A percentile compares a stretch with the other conserved stretches of the same genome.
Evolutionary conservation across 2,113 vertebrate species (phyloP).

Genomic region (Hippocampus barbouri): DNA sequence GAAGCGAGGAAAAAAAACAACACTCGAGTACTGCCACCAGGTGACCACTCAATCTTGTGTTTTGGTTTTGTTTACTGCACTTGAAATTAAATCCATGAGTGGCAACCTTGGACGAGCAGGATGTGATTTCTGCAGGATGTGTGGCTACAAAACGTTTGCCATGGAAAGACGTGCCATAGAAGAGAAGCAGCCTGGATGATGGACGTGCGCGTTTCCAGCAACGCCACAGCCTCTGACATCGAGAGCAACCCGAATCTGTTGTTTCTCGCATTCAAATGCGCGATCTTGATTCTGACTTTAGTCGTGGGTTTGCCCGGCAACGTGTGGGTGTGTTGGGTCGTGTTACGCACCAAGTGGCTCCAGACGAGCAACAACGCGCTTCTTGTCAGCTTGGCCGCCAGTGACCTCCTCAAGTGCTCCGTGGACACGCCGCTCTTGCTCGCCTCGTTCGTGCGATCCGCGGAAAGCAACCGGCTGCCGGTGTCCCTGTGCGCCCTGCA

Average conservation of each 20-base stretch:
- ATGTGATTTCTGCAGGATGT: background rate
- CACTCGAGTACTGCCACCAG: slow-evolving; percentile 15
- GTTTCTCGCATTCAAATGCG: slow-evolving; percentile 48
- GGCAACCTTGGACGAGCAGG: background rate
- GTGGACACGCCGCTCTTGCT: slow-evolving; percentile 60
- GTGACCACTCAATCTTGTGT: background rate
- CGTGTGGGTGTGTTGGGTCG: slow-evolving; percentile 59
- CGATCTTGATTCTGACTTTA: slow-evolving; percentile 34
- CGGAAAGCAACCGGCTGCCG: slow-evolving; percentile 5
- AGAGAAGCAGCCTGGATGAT: slow-evolving; percentile 5
- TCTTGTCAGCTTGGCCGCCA: slow-evolving; percentile 53
- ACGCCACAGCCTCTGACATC: slow-evolving; percentile 4
- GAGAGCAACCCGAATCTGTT: background rate
- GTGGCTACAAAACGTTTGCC: background rate
- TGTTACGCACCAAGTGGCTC: slow-evolving; percentile 48
- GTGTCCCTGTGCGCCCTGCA: slow-evolving; percentile 47
- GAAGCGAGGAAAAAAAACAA: background rate
- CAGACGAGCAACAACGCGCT: slow-evolving; percentile 61
- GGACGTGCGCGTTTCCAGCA: slow-evolving; percentile 8
- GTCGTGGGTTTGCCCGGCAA: slow-evolving; percentile 52
- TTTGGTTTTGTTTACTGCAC: background rate
- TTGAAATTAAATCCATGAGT: background rate
- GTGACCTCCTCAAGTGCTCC: slow-evolving; percentile 56
- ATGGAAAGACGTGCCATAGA: background rate
- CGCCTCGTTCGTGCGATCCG: slow-evolving; percentile 29